Percentiles rank a stretch among this genome's conserved stretches.
These are phyloP conservation scores for Nipponia nippon DNA, from an alignment of 2,113 vertebrate genomes.

Conservation along the genomic window DNA sequence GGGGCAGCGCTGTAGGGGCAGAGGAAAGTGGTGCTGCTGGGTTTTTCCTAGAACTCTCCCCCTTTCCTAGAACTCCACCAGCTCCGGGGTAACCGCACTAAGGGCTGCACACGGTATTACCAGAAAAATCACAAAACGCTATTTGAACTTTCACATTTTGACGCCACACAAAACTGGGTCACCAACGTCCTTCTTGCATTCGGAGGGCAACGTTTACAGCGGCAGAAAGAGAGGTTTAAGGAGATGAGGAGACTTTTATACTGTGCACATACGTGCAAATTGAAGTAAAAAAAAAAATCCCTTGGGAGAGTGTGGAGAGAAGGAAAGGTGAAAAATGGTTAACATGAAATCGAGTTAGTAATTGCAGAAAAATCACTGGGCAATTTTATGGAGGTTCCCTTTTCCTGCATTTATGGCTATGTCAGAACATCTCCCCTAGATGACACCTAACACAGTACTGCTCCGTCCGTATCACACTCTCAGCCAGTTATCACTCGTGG, in stretches of 20 bases:
- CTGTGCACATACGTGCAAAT: neutral
- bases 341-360: neutral
- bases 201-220: neutral
- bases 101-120: neutral
- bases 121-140: slow-evolving; percentile 10
- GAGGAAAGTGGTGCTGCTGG: neutral
- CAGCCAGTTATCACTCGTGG: neutral
- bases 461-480: neutral
- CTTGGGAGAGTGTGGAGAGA: neutral
- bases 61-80: slow-evolving; percentile 18
- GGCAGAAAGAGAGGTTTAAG: neutral
- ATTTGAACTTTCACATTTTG: neutral
- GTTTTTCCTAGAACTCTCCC: slow-evolving; percentile 38
- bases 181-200: neutral
- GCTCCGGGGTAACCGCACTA: neutral
- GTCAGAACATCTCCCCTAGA: neutral
- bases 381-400: neutral
- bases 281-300: neutral
- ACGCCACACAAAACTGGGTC: neutral
- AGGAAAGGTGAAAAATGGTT: neutral
- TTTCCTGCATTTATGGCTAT: neutral
- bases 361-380: neutral
- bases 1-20: neutral
- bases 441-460: neutral
- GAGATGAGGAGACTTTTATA: neutral